These are phyloP conservation scores for Notamacropus eugenii DNA, from an alignment of 2,797 vertebrate genomes.

Conservation along the genomic window DNA sequence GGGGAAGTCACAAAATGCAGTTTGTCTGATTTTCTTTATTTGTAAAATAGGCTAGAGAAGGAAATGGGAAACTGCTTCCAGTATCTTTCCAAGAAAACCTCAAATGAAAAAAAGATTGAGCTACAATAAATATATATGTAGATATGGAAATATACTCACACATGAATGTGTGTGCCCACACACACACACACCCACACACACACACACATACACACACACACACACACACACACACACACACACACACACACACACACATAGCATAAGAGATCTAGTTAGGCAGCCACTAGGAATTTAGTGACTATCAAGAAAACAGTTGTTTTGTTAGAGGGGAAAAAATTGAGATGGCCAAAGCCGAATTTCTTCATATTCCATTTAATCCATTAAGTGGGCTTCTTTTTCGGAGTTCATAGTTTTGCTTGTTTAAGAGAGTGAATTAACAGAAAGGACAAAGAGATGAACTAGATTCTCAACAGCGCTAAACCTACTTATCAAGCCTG, in stretches of 20 bases:
- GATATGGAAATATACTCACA: neutral
- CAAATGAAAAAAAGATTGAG: neutral
- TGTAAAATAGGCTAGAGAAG: neutral
- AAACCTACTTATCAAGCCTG: neutral
- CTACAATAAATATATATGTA: neutral
- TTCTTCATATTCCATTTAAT: neutral
- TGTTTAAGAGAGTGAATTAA: neutral
- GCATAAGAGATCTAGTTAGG: neutral
- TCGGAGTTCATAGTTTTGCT: neutral
- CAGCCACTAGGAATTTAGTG: neutral
- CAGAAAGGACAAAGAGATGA: neutral
- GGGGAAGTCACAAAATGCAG: neutral
- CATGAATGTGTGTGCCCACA: neutral
- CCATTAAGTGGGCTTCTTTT: neutral
- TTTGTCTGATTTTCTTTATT: neutral
- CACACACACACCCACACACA: no score
- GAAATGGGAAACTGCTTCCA: neutral
- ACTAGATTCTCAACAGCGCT: neutral
- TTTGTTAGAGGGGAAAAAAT: neutral
- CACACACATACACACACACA: neutral
- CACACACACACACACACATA: neutral
- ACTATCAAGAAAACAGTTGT: neutral
- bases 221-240: no score
- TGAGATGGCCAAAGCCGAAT: neutral
- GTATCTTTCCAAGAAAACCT: neutral